Evolutionary conservation across 2,113 vertebrate genomes (phyloP).

Genomic region (Scortum barcoo): DNA sequence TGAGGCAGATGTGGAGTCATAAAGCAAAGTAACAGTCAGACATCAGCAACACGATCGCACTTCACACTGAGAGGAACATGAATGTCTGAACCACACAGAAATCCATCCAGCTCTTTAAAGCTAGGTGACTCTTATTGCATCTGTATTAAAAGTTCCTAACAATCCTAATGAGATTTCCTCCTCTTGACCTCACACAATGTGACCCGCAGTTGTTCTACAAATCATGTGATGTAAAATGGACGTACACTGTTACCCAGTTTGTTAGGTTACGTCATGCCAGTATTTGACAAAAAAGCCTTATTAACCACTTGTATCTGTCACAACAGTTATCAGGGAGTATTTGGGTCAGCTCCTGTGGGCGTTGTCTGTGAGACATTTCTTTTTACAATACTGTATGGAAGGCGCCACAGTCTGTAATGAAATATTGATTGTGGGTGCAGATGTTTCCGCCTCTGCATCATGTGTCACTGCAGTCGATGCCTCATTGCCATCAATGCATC

Average conservation of each 20-base stretch:
- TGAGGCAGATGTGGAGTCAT: not conserved
- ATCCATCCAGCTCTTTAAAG: no score
- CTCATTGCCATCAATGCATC: not conserved
- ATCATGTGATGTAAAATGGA: slow-evolving; percentile 27
- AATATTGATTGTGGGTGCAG: slow-evolving; percentile 73
- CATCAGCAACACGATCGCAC: no score
- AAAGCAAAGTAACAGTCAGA: not conserved
- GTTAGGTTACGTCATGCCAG: not conserved
- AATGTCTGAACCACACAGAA: not conserved
- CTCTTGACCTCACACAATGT: slow-evolving; percentile 1
- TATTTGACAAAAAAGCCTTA: slow-evolving; percentile 26
- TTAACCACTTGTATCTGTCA: slow-evolving; percentile 31
- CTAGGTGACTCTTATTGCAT: no score
- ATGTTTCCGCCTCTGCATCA: slow-evolving; percentile 54
- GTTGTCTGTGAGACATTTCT: slow-evolving; percentile 28
- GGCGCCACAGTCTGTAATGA: slow-evolving; percentile 57
- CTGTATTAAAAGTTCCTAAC: slow-evolving; percentile 27
- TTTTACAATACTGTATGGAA: slow-evolving; percentile 14
- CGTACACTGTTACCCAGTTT: slow-evolving; percentile 21
- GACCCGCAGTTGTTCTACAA: not conserved
- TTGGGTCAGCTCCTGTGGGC: slow-evolving; percentile 57
- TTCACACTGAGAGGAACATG: not conserved
- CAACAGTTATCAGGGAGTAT: slow-evolving; percentile 33
- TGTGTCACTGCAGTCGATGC: slow-evolving; percentile 29
- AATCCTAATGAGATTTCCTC: slow-evolving; percentile 42